Conservation (phyloP, 2,113 vertebrate species). For the Porphyrio hochstetteri region DNA sequence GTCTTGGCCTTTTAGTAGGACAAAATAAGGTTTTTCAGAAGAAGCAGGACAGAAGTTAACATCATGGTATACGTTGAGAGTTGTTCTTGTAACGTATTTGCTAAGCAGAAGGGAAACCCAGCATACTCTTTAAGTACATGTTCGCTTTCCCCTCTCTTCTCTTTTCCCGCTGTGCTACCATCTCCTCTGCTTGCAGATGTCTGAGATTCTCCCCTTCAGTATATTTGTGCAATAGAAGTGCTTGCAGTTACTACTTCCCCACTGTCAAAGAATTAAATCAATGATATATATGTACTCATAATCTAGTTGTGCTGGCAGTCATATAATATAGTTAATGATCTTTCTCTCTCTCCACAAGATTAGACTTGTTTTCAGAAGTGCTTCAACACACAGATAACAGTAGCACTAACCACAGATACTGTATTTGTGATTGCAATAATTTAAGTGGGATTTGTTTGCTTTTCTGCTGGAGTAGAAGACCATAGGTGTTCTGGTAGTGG, state of each 20-base stretch:
- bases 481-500: not conserved
- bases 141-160: not conserved
- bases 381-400: not conserved
- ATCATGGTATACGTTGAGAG: rapidly evolving
- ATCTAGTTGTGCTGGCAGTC: not conserved
- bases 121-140: not conserved
- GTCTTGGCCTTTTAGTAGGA: not conserved
- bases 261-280: not conserved
- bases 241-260: not conserved
- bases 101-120: not conserved
- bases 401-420: not conserved
- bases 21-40: not conserved
- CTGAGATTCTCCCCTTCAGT: not conserved
- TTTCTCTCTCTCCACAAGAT: not conserved
- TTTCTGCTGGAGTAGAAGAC: not conserved
- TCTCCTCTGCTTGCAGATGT: not conserved
- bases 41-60: not conserved
- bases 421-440: not conserved
- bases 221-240: not conserved
- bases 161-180: not conserved
- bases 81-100: not conserved
- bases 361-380: not conserved
- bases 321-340: not conserved
- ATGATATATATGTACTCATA: not conserved
- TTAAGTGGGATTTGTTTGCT: not conserved